Conservation (phyloP, 2,888 invertebrate genomes). For the Papilio elwesi region DNA sequence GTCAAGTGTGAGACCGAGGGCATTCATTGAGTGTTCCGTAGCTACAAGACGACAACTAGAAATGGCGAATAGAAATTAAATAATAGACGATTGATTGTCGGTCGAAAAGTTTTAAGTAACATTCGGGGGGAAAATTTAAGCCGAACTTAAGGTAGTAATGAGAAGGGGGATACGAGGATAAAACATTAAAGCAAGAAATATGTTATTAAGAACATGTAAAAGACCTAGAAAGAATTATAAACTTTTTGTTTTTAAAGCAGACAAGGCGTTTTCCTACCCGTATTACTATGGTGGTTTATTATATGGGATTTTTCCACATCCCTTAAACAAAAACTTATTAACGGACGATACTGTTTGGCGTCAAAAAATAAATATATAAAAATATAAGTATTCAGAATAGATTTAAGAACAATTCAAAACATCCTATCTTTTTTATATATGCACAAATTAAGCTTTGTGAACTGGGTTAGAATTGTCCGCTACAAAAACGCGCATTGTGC, state of each 20-base stretch:
- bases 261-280: too few species aligned
- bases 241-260: too few species aligned
- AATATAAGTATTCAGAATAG: background rate
- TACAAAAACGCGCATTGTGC: constrained; percentile 71
- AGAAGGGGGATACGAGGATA: too few species aligned
- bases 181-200: too few species aligned
- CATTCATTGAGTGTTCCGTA: constrained; percentile 32
- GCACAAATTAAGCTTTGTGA: constrained; percentile 17
- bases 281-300: too few species aligned
- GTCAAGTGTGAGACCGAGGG: constrained; percentile 33
- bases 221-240: too few species aligned
- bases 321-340: background rate
- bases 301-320: too few species aligned
- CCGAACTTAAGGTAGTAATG: too few species aligned
- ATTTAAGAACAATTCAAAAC: background rate
- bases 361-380: background rate
- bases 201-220: too few species aligned
- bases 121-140: too few species aligned
- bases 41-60: constrained; percentile 12
- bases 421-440: background rate
- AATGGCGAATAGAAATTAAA: constrained; percentile 9
- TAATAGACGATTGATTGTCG: background rate
- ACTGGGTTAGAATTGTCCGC: constrained; percentile 17
- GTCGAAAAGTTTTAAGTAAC: background rate
- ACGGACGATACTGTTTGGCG: background rate